Conservation (phyloP, 2,888 invertebrate genomes). For the Drosophila formosana region DNA sequence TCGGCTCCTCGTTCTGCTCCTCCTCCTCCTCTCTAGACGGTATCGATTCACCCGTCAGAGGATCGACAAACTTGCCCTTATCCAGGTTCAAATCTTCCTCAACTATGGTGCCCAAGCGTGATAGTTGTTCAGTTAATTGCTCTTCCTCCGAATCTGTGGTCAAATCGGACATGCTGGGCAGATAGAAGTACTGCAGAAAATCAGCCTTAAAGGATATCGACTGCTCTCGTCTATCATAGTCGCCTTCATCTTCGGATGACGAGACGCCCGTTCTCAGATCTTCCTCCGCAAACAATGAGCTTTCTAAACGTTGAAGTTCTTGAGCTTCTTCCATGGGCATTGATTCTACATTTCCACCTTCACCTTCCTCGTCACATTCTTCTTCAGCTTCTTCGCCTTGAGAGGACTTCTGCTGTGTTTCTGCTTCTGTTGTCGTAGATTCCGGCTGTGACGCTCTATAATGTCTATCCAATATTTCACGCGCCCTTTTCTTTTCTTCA, state of each 20-base stretch:
- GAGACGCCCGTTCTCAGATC: background rate
- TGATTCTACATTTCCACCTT: background rate
- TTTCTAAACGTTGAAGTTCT: background rate
- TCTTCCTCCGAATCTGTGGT: slow-evolving; percentile 8
- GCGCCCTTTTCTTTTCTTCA: slow-evolving; percentile 20
- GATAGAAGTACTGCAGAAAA: slow-evolving; percentile 33
- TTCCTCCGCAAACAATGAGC: background rate
- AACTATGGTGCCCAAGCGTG: background rate
- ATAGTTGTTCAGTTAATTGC: background rate
- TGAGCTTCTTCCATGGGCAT: background rate
- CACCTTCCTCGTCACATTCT: background rate
- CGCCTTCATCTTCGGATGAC: slow-evolving; percentile 22
- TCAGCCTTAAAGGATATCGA: slow-evolving; percentile 24
- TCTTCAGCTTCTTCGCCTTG: background rate
- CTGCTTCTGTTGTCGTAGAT: background rate
- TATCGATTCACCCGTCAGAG: slow-evolving; percentile 22
- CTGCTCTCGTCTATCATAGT: fast-evolving
- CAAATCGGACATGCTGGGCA: slow-evolving; percentile 49
- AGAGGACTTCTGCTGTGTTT: background rate
- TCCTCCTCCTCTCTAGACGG: background rate
- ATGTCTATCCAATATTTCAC: slow-evolving; percentile 12
- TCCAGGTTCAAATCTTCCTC: background rate
- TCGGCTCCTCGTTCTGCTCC: background rate
- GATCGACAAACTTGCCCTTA: slow-evolving; percentile 26
- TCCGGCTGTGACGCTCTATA: background rate